Evolutionary conservation across 2,113 vertebrate species (phyloP), one percentile per base, ranked within the genome.

Genomic region (Chaenogobius annularis): DNA sequence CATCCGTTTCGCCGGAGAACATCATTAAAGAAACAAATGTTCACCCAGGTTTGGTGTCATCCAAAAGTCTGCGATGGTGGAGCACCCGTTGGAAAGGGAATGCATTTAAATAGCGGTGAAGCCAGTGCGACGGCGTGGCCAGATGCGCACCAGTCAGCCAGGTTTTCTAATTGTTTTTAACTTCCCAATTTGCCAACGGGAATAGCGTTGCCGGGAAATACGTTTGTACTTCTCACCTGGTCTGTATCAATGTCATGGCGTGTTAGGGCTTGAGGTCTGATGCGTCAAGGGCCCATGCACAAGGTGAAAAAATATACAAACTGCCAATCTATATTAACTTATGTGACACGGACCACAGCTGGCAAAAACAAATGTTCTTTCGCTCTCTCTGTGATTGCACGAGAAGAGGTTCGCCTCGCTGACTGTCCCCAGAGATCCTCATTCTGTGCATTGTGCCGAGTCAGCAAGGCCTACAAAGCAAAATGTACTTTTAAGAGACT

Each of bases 1-100:
- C 17, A 12, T 55, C 35, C 64, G 70, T 65, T 52, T 22, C 43
- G 50, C 74, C 23, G 23, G 74, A 74, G 19, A 14, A 40, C 12
- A 71, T 76, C 3, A 35, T 26, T 73, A 69, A 35, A 23, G 64
- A 56, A 20, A 73, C 69, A 56, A 44, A 65, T 66, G 35, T 23
- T 65, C 64, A 1, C 15, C 31, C 35, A 17, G 61, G 14, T 37
- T 37, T 35, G 7, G 13, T 62, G 59, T 62, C 26, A 37, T 37
- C 17, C 40, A 40, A 63, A 63, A 63, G 10, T 19, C 35, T n/a
- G 31, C 31, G 40, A 43, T 5, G 15, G 17, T 11, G 31, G 19
- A 10, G 59, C 31, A n/a, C 5, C 17, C 7, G 23, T 14, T 7
- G 5, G 22, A 54, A 54, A n/a, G 50, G 50, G 1, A n/a, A 2